Base-by-base conservation (phyloP, 2,888 invertebrate species). In the Eustalomyia histrio region DNA sequence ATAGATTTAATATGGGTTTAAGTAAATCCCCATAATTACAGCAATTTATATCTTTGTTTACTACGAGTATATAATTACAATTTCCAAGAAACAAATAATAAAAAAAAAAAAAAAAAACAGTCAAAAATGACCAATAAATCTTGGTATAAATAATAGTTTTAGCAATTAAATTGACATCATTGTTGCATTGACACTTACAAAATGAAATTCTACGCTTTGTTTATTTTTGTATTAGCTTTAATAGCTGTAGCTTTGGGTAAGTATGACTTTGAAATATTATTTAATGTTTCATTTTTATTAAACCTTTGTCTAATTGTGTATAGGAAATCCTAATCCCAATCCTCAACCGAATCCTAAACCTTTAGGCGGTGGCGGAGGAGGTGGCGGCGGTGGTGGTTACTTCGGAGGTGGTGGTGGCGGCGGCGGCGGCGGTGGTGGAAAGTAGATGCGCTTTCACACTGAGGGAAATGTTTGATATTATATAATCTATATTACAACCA, bases 311-410 rank as follows among this genome's bases (percentile, higher is more conserved):
- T 52, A 18, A 6, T 9, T 60, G 2, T 60, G 2, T 21, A 43
- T 52, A 72, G 72, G 71, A 24, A 63, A 63, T 39, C 71, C 74
- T 14, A 76, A 76, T 39, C 71, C 74, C 10, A 76, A 76, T 53
- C 80, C 75, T 79, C 72, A 73, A 58, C 18, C 61, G 1, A 72
- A 61, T 50, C 72, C 61, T 53, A 63, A 55, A 24, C 71, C 68
- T 1, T 57, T 64, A 18, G 81, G 81, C 0, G 78, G 81, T 33
- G 81, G 81, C 12, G 83, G 81, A 7, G 79, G 83, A 4, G 80
- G 80, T 1, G 78, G 78, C 14, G 80, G 83, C n/a, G 21, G 21
- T 4, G 21, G 21, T 21, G 21, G 21, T 21, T 21, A 2, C 21
- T 21, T 21, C 21, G 21, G 21, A 21, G 21, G 21, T 21, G 21